phyloP scores from a whole-genome alignment of 2,797 vertebrate genomes.

The Eremophila alpestris region DNA sequence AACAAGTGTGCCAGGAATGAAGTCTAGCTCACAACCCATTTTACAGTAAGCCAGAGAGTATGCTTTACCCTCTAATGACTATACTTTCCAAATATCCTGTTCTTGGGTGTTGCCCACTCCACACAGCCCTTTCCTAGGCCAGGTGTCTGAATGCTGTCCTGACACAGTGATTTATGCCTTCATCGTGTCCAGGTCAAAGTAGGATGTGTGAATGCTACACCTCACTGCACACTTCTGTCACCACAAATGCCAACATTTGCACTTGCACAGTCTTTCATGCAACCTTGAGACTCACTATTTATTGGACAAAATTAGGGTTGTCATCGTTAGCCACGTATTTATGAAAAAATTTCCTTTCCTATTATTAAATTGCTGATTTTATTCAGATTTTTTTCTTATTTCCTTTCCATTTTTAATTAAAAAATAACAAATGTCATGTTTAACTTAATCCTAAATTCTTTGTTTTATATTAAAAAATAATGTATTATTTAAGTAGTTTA shows the following conservation, averaged over 20 bases:
- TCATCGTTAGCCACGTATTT: neutral
- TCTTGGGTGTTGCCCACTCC: neutral
- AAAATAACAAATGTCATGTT: rapidly evolving
- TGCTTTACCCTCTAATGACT: neutral
- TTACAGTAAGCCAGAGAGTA: neutral
- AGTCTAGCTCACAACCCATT: neutral
- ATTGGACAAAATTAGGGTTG: neutral
- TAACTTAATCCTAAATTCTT: neutral
- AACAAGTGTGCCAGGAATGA: neutral
- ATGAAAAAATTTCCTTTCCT: neutral
- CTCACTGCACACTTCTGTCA: neutral
- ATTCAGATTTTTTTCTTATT: neutral
- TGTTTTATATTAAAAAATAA: neutral
- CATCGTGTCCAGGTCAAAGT: neutral
- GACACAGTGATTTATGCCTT: slow-evolving; percentile 26
- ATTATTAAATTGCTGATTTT: rapidly evolving
- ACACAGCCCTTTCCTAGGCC: neutral
- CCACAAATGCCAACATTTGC: neutral
- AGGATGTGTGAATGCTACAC: neutral
- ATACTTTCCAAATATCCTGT: neutral
- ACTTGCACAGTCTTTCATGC: neutral
- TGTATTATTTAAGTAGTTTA: neutral
- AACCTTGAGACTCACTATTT: neutral
- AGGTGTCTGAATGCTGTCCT: neutral
- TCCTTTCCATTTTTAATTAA: neutral